A percentile compares a stretch with the other conserved stretches of the same genome.
These are phyloP conservation scores for Drosophila hamatofila DNA, from an alignment of 2,888 invertebrate genomes.

Conservation along the genomic window DNA sequence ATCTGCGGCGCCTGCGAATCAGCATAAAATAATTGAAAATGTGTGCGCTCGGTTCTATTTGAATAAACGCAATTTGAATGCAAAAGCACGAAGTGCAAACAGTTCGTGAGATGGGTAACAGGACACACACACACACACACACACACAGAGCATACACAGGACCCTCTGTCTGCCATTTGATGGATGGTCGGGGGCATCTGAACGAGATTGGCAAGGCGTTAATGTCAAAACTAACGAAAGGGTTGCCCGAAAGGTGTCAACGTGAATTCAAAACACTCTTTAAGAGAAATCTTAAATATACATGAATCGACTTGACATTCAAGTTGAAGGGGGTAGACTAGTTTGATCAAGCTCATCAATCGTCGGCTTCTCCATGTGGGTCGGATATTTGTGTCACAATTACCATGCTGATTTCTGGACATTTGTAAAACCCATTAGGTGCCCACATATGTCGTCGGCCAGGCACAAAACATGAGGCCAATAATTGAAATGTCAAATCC, in stretches of 20 bases:
- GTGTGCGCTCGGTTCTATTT: slow-evolving; percentile 73
- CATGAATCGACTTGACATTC: not conserved
- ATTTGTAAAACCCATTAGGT: slow-evolving; percentile 46
- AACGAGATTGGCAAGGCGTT: slow-evolving; percentile 53
- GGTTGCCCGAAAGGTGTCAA: slow-evolving; percentile 34
- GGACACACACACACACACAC: slow-evolving; percentile 19
- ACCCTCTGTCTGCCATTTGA: slow-evolving; percentile 58
- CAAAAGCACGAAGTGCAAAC: slow-evolving; percentile 79
- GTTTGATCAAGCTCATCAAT: slow-evolving; percentile 23
- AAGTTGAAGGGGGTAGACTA: not conserved
- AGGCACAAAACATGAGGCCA: slow-evolving; percentile 32
- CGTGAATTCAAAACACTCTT: not conserved
- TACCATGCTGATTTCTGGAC: slow-evolving; percentile 33
- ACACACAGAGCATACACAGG: slow-evolving; percentile 26
- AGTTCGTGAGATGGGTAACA: slow-evolving; percentile 54
- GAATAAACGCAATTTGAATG: slow-evolving; percentile 79
- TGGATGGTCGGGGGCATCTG: slow-evolving; percentile 40
- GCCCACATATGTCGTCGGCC: slow-evolving; percentile 48
- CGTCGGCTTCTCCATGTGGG: not conserved
- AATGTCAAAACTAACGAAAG: slow-evolving; percentile 43
- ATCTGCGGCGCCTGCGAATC: slow-evolving; percentile 66
- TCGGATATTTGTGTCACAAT: slow-evolving; percentile 44
- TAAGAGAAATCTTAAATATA: not conserved
- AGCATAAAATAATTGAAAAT: slow-evolving; percentile 79
- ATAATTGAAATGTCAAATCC: slow-evolving; percentile 80